Evolutionary conservation across 2,797 vertebrate species (phyloP), one percentile per base, ranked within the genome.

Genomic region (Pipistrellus nathusii): DNA sequence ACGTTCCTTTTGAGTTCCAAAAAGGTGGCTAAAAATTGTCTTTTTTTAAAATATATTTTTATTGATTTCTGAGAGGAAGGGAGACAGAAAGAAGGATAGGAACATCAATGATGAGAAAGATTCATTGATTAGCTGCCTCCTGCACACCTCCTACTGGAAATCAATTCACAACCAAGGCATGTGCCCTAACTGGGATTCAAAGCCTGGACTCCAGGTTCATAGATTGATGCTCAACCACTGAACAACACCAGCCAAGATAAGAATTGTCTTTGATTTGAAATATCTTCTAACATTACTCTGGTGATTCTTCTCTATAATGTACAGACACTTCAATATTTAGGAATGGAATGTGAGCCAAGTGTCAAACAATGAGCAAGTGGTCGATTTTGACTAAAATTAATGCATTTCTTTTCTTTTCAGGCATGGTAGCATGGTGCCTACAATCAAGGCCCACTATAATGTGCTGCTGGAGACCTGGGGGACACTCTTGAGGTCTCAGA

Each of bases 221-320:
- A n/a, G 14, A 30, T 15, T 64, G 30, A 64, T n/a, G 30, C 62
- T 64, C 64, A 66, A 66, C 64, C 64, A 66, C 15, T 32, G 64
- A 66, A 15, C 30, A 2, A 66, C n/a, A 66, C n/a, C 1, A 0
- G n/a, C 14, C 8, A 3, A 30, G 1, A 8, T 15, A 20, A 13
- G 18, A 41, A 30, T n/a, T 6, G 8, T 14, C 69, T 57, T 73
- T 77, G 69, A 71, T 69, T 44, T 82, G 62, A 81, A 76, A 71
- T 83, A 23, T 23, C 32, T 66, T 88, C 69, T 80, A n/a, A 53
- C 41, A 32, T 94, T 5, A 27, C 23, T 48, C 48, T 88, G 23
- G 15, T n/a, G 32, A 59, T 44, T 57, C 38, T 17, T 71, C 17
- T 21, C 23, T 35, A 3, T 7, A 59, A 35, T 9, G 8, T 2